These are phyloP conservation scores for Sebastes vulpes DNA, from an alignment of 2,797 vertebrate genomes.

Conservation along the genomic window DNA sequence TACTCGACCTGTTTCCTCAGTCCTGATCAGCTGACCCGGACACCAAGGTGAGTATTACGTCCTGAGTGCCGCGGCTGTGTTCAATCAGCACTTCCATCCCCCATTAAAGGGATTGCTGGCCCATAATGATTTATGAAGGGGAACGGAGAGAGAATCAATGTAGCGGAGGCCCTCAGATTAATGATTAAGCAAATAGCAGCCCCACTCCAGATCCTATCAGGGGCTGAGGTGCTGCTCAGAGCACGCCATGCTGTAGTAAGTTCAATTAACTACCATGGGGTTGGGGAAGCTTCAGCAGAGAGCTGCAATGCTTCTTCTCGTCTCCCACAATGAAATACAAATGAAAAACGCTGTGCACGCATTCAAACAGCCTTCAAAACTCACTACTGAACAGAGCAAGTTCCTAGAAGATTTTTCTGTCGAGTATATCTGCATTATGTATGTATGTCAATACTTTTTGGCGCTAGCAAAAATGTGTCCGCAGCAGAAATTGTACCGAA, in stretches of 20 bases:
- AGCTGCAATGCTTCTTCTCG: background rate
- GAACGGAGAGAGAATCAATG: slow-evolving; percentile 73
- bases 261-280: slow-evolving; percentile 42
- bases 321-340: background rate
- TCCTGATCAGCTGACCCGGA: slow-evolving; percentile 23
- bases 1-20: slow-evolving; percentile 1
- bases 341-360: background rate
- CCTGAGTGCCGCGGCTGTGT: slow-evolving; percentile 36
- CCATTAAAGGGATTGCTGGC: slow-evolving; percentile 66
- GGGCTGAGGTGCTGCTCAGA: slow-evolving; percentile 40
- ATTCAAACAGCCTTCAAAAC: background rate
- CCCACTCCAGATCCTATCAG: slow-evolving; percentile 48
- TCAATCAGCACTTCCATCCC: slow-evolving; percentile 68
- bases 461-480: background rate
- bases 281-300: slow-evolving; percentile 15
- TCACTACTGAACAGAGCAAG: background rate
- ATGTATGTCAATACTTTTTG: background rate
- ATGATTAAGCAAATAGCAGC: slow-evolving; percentile 77
- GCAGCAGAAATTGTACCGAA: background rate
- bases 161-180: slow-evolving; percentile 68
- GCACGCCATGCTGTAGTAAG: slow-evolving; percentile 36
- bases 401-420: background rate
- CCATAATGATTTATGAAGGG: slow-evolving; percentile 76
- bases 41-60: slow-evolving; percentile 48
- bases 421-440: background rate